Evolutionary conservation across 35 echinoderm and acorn worm species (phyloP).

Genomic region (Lytechinus variegatus): DNA sequence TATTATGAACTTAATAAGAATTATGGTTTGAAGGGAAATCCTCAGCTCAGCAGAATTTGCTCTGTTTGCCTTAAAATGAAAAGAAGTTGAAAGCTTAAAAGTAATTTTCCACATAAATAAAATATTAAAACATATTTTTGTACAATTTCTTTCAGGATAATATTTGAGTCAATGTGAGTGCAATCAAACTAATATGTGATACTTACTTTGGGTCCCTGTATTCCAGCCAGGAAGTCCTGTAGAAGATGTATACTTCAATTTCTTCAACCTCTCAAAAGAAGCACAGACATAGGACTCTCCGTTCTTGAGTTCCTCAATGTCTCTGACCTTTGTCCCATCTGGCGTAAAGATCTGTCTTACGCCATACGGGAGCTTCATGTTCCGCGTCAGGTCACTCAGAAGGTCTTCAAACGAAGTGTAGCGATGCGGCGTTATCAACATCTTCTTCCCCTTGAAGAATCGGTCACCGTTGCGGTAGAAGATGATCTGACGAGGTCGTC

Average conservation of each 20-base stretch:
- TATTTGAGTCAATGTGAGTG: not conserved
- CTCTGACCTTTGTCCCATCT: slow-evolving; percentile 47
- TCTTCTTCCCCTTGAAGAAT: slow-evolving; percentile 88
- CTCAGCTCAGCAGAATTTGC: too few relatives aligned
- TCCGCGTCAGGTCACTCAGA: slow-evolving; percentile 85
- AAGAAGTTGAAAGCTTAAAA: too few relatives aligned
- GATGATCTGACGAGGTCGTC: slow-evolving; percentile 65
- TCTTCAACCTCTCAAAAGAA: slow-evolving; percentile 94
- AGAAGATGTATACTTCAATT: slow-evolving; percentile 75
- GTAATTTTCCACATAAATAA: too few relatives aligned
- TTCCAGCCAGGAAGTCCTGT: slow-evolving; percentile 63
- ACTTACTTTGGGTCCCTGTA: slow-evolving; percentile 72
- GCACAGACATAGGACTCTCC: slow-evolving; percentile 91
- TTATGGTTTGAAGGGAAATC: too few relatives aligned
- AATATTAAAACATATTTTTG: too few relatives aligned
- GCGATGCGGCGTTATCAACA: slow-evolving; percentile 83
- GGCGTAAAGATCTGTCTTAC: slow-evolving; percentile 89
- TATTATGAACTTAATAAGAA: too few relatives aligned
- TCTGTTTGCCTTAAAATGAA: too few relatives aligned
- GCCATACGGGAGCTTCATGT: slow-evolving; percentile 91
- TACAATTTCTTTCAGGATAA: not conserved
- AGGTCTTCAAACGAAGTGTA: slow-evolving; percentile 80
- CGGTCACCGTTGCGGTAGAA: slow-evolving; percentile 96
- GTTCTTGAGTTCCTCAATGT: slow-evolving; percentile 87
- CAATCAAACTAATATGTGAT: not conserved